A percentile compares a stretch with the other conserved stretches of the same genome.
phyloP scores from a whole-genome alignment of 1,140 invertebrate species.

The Hyles vespertilio region DNA sequence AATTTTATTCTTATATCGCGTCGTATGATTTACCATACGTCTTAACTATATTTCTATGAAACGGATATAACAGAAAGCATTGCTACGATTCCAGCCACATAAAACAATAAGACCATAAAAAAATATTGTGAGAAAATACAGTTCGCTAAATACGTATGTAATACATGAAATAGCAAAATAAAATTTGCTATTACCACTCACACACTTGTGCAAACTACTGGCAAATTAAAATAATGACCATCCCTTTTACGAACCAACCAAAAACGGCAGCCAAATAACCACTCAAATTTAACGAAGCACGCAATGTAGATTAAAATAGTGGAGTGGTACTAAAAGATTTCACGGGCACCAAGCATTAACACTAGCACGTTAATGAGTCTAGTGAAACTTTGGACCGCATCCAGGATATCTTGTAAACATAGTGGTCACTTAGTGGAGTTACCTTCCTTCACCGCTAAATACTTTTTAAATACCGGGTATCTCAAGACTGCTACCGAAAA shows the following conservation, averaged over 20 bases:
- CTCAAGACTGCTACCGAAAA: too few species aligned
- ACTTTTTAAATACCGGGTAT: too few species aligned
- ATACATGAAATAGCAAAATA: too few species aligned
- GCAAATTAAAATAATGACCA: conserved; percentile 14
- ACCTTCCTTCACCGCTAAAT: too few species aligned
- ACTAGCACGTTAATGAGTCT: conserved; percentile 59
- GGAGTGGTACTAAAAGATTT: conserved; percentile 62
- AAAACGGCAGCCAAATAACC: conserved; percentile 54
- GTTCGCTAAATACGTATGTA: too few species aligned
- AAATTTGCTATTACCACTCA: background rate
- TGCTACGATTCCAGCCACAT: too few species aligned
- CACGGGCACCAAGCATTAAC: conserved; percentile 65
- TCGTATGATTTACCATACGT: too few species aligned
- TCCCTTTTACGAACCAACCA: background rate
- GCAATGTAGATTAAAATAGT: conserved; percentile 66
- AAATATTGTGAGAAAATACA: too few species aligned
- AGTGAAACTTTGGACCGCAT: conserved; percentile 63
- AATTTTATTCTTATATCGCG: too few species aligned
- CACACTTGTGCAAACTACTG: conserved; percentile 7
- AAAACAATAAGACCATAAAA: too few species aligned
- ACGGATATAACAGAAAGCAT: too few species aligned
- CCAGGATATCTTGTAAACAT: conserved; percentile 60
- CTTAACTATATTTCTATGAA: too few species aligned
- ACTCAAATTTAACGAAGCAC: conserved; percentile 63
- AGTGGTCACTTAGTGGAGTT: conserved; percentile 2